Evolutionary conservation across 1,140 invertebrate species (phyloP), one percentile per base, ranked within the genome.

Genomic region (Prorops nasuta): DNA sequence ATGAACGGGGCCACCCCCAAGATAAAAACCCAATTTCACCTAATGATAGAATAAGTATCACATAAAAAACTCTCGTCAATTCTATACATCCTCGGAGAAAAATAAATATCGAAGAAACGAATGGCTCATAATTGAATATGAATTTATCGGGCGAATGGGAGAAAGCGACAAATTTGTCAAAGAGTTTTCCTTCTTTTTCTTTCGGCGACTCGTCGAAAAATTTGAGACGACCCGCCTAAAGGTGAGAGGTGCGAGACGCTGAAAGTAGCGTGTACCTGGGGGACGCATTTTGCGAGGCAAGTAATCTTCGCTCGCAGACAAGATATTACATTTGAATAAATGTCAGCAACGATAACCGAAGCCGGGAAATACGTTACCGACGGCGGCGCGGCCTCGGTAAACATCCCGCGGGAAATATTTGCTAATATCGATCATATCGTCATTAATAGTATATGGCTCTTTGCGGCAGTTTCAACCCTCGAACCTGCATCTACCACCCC

Each of bases 241-340:
- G 28, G 35, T 12, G 14, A 34, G 21, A 16, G 7, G n/a, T 21
- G 28, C 17, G 22, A 22, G 19, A 38, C 22, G 37, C 55, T 41
- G 50, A 49, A 44, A 47, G 51, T 47, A 39, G 42, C 44, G 41
- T 17, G 51, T 53, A 61, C 72, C 71, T 55, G 44, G 55, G 74
- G 74, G 74, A 76, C 70, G 59, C 67, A 74, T 76, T 76, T 67
- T 49, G 69, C 47, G 56, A 49, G 49, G 54, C 58, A 63, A 56
- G 67, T 72, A 76, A 76, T 76, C 71, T 76, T 76, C 72, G 58
- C 61, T 46, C 49, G 37, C 63, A 69, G 63, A 65, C 71, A 63
- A 74, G 72, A 74, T 75, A 75, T 76, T 74, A 75, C 74, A 76
- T 76, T 76, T 76, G 74, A 76, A 76, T 76, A 76, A 76, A 75